Evolutionary conservation across 1,140 invertebrate genomes (phyloP).

Genomic region (Drosophila asahinai): DNA sequence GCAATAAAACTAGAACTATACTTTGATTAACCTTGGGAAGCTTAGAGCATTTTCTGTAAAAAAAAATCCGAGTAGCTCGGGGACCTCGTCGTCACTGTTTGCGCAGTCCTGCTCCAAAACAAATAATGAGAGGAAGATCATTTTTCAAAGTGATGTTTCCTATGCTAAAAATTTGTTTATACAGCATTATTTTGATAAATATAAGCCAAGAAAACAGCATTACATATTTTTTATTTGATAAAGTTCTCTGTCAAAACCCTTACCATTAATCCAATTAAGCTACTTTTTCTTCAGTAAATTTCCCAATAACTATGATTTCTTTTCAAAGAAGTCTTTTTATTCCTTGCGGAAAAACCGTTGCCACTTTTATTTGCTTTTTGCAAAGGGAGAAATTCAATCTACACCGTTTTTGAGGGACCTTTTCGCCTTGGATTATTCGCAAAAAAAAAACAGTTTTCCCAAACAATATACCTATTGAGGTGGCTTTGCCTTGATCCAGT

Average conservation of each 20-base stretch:
- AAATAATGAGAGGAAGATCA: no score
- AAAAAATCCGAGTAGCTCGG: no score
- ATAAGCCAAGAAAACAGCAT: no score
- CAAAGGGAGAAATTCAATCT: constrained; percentile 5
- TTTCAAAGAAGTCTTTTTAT: neutral
- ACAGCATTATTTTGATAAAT: no score
- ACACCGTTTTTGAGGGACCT: neutral
- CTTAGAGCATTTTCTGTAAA: no score
- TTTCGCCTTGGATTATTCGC: constrained; percentile 10
- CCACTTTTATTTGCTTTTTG: constrained; percentile 3
- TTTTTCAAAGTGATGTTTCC: no score
- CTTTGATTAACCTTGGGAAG: no score
- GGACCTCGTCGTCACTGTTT: no score
- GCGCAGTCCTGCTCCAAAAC: neutral
- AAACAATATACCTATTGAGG: constrained; percentile 6
- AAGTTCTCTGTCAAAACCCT: no score
- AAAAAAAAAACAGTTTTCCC: constrained; percentile 5
- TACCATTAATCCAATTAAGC: neutral
- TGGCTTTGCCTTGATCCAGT: constrained; percentile 38
- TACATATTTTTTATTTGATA: no score
- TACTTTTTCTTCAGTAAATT: neutral
- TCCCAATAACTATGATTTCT: neutral
- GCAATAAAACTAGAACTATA: no score
- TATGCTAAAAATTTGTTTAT: no score
- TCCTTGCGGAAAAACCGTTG: neutral